phyloP scores from a whole-genome alignment of 2,113 vertebrate genomes.

The Chamaetylas fuelleborni region DNA sequence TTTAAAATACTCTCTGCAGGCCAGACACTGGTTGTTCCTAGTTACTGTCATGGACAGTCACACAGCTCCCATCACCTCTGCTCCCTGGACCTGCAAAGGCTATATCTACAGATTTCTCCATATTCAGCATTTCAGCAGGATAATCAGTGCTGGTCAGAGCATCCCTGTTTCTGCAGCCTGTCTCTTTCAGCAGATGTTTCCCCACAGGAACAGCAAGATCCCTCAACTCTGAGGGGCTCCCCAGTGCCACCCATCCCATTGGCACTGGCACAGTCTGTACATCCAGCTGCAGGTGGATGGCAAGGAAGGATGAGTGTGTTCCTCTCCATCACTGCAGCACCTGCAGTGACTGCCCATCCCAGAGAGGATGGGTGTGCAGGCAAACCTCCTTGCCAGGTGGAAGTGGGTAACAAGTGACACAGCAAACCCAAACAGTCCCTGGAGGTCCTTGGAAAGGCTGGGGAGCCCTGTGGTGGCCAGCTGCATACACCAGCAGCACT shows the following conservation, averaged over 20 bases:
- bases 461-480: neutral
- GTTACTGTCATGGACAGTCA: neutral
- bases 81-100: neutral
- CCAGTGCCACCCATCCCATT: neutral
- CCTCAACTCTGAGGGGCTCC: accelerated
- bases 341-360: neutral
- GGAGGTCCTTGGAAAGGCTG: too few relatives aligned
- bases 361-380: neutral
- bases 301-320: neutral
- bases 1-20: neutral
- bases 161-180: neutral
- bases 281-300: neutral
- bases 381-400: neutral
- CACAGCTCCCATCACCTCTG: neutral
- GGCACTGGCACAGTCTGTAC: neutral
- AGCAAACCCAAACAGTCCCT: neutral
- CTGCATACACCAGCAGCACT: neutral
- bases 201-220: accelerated
- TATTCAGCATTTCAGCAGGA: neutral
- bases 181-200: neutral
- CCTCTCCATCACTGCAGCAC: neutral
- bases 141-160: neutral
- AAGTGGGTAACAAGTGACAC: neutral
- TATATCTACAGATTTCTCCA: neutral
- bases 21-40: neutral